Base-by-base conservation (phyloP, 1,140 invertebrate genomes). In the Condylostylus longicornis region DNA sequence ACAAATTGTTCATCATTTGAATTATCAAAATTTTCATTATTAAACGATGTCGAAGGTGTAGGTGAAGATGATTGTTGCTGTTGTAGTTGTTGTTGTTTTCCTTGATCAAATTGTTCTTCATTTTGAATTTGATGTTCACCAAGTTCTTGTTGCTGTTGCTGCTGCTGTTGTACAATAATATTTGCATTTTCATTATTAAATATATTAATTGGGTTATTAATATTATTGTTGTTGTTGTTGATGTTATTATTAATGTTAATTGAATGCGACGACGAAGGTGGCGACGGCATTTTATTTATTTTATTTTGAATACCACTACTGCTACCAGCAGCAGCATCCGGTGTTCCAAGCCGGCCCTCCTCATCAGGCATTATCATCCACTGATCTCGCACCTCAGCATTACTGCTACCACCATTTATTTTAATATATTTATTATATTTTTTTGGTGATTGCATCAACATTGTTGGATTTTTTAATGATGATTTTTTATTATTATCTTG, bases 251-350 rank as follows among this genome's bases (percentile, higher is more conserved):
- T 35, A 40, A 40, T 43, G 41, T 47, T 41, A 32, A 42, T 44
- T 41, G 39, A n/a, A n/a, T n/a, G n/a, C n/a, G n/a, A n/a, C n/a
- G n/a, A 41, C 40, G 42, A 44, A 44, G 42, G 40, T 49, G 17
- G 21, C 21, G 13, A 25, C 14, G 38, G 34, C 19, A 27, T 27
- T 23, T 40, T 40, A 31, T 21, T 38, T 19, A 19, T 40, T 31
- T 38, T 42, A 45, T 40, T 44, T 46, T 42, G 52, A 45, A 41
- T 51, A 47, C 43, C 58, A 52, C 48, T 54, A 51, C 38, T 58
- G 54, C 55, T 58, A 58, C 43, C 58, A 45, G 52, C 56, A 59
- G 56, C 56, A 59, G 56, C 56, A 59, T 52, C 56, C 56, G 56
- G 56, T 54, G 51, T 57, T 44, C 56, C 56, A 58, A 59, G 58